Base-by-base conservation (phyloP, 2,888 invertebrate species). In the Thecophora atra region DNA sequence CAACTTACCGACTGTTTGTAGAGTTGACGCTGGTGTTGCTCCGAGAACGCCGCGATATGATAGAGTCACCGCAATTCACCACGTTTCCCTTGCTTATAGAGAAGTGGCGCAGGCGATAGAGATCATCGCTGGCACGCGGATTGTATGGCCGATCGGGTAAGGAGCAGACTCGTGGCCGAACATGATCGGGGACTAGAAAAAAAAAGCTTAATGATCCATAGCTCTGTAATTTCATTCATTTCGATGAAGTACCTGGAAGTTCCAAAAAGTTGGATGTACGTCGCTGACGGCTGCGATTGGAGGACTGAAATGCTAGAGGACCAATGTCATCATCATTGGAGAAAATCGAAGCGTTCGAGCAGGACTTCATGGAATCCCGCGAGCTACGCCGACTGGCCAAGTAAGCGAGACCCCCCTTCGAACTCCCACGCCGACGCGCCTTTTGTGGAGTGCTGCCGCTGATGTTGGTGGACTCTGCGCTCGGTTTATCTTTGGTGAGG, bases 1-100 rank as follows among this genome's bases (percentile, higher is more conserved):
- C 42, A 52, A 73, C 87, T 87, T 85, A 93, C 94, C 92, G 91
- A 89, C 94, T 94, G 71, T 92, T 91, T 47, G 93, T 93, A 44
- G 94, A 92, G 84, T 95, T 94, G 81, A 95, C 94, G 72, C 95
- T 95, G 4, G 95, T 96, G 81, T 96, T 96, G 77, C 94, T 94
- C 56, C 94, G 90, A 72, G 95, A 95, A 54, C 95, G 88, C 11
- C 95, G 88, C 78, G 94, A 94, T 84, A 95, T 94, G 80, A 96
- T 94, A 71, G 94, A 94, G 87, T 96, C 96, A 0, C 96, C 96
- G 78, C 95, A 94, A 88, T 96, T 96, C 77, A 96, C 94, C 42
- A 96, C 94, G 19, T 93, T 92, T 0, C 95, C 95, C 85, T 95
- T 95, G 82, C 93, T 93, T 83, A 96, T 95, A 84, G 93, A 94